These are phyloP conservation scores for Clanis bilineata DNA, from an alignment of 2,888 invertebrate species.

Conservation along the genomic window DNA sequence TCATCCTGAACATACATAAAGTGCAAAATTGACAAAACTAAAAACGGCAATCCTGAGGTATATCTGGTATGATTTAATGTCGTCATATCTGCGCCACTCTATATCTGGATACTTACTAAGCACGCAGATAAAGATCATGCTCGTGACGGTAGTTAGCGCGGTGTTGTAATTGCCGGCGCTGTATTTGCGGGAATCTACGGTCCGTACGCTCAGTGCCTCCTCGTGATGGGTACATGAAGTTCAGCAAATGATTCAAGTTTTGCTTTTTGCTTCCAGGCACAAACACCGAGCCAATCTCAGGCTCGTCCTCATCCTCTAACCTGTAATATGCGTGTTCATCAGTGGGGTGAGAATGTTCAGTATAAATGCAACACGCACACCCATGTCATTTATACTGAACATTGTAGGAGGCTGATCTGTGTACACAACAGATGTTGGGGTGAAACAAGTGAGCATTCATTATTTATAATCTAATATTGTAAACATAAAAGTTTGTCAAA, in stretches of 20 bases:
- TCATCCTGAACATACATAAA: no score
- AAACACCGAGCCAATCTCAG: conserved; percentile 92
- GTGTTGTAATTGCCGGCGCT: conserved; percentile 54
- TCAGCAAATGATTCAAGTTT: conserved; percentile 96
- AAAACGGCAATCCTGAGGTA: no score
- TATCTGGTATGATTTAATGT: not conserved
- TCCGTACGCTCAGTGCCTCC: conserved; percentile 57
- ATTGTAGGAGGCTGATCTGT: no score
- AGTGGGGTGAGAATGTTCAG: no score
- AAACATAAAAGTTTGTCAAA: no score
- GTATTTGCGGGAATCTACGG: conserved; percentile 54
- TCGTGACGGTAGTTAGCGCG: conserved; percentile 86
- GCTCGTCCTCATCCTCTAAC: conserved; percentile 81
- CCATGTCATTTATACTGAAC: no score
- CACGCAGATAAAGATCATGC: conserved; percentile 96
- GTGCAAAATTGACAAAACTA: no score
- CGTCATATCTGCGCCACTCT: not conserved
- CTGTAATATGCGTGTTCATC: conserved; percentile 38
- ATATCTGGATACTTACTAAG: conserved; percentile 86
- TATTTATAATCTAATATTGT: no score
- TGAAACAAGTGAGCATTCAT: no score
- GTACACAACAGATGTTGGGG: no score
- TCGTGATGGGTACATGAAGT: conserved; percentile 92
- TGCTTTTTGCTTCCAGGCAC: conserved; percentile 93
- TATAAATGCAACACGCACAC: no score